Percentiles rank a stretch among this genome's conserved stretches.
Evolutionary conservation across 2,113 vertebrate genomes (phyloP).

Genomic region (Anoplopoma fimbria): DNA sequence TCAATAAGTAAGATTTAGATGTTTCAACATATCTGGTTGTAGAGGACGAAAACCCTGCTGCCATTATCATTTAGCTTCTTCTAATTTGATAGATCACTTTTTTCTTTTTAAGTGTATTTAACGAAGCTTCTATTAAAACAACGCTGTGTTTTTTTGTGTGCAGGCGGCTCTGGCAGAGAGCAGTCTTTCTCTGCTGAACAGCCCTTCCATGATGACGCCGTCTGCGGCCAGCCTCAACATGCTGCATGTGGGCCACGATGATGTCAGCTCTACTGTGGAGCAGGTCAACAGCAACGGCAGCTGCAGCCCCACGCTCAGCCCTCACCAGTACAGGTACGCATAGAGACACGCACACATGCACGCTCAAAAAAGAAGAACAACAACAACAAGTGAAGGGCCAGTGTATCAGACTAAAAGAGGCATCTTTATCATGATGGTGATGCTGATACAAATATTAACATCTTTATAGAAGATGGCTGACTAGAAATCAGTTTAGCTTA

Average conservation of each 20-base stretch:
- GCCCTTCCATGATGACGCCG: constrained; percentile 90
- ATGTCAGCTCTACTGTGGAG: constrained; percentile 95
- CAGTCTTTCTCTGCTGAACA: constrained; percentile 95
- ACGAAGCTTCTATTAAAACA: neutral
- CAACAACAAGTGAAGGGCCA: neutral
- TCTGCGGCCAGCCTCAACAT: constrained; percentile 91
- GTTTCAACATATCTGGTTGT: neutral
- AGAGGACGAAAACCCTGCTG: neutral
- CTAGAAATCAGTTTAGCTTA: neutral
- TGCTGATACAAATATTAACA: neutral
- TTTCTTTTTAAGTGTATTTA: neutral
- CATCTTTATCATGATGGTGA: neutral
- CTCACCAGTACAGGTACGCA: constrained; percentile 95
- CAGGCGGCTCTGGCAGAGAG: constrained; percentile 92
- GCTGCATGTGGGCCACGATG: constrained; percentile 95
- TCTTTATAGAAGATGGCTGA: neutral
- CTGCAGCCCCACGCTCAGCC: constrained; percentile 96
- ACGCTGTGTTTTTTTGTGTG: constrained; percentile 26
- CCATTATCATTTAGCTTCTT: neutral
- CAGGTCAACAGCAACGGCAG: constrained; percentile 98
- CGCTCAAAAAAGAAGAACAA: neutral
- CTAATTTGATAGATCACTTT: neutral
- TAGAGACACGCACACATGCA: neutral
- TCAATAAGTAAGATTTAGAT: neutral
- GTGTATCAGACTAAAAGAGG: too few species aligned